Percentiles rank a stretch among this genome's conserved stretches.
Evolutionary conservation across 2,888 invertebrate genomes (phyloP).

Genomic region (Phaonia tiefii): DNA sequence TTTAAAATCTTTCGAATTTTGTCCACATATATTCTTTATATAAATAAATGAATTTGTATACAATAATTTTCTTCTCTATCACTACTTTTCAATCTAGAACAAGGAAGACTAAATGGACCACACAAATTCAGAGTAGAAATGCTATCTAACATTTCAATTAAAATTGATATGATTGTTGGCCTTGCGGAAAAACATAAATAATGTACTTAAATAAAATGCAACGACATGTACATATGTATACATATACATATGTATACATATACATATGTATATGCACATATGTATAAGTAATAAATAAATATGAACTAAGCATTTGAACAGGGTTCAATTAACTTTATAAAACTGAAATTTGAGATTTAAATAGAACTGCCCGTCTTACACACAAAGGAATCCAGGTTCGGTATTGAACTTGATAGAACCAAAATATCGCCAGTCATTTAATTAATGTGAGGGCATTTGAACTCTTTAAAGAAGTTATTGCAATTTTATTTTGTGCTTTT

Average conservation of each 20-base stretch:
- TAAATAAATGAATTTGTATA: too few species aligned
- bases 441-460: too few species aligned
- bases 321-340: conserved; percentile 41
- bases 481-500: too few species aligned
- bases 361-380: background rate
- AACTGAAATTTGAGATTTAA: conserved; percentile 36
- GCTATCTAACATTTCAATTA: background rate
- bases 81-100: too few species aligned
- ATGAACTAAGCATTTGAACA: background rate
- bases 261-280: too few species aligned
- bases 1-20: too few species aligned
- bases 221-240: background rate
- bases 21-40: too few species aligned
- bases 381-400: conserved; percentile 15
- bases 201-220: conserved; percentile 19
- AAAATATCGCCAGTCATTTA: background rate
- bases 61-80: too few species aligned
- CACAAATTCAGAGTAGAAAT: background rate
- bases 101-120: background rate
- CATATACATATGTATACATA: too few species aligned
- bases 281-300: conserved; percentile 5
- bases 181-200: conserved; percentile 49
- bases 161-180: conserved; percentile 62
- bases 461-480: too few species aligned
- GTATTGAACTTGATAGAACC: conserved; percentile 26